Percentiles rank a stretch among this genome's conserved stretches.
phyloP scores from a whole-genome alignment of 2,888 invertebrate genomes.

The Melikaiella ostensackeni region DNA sequence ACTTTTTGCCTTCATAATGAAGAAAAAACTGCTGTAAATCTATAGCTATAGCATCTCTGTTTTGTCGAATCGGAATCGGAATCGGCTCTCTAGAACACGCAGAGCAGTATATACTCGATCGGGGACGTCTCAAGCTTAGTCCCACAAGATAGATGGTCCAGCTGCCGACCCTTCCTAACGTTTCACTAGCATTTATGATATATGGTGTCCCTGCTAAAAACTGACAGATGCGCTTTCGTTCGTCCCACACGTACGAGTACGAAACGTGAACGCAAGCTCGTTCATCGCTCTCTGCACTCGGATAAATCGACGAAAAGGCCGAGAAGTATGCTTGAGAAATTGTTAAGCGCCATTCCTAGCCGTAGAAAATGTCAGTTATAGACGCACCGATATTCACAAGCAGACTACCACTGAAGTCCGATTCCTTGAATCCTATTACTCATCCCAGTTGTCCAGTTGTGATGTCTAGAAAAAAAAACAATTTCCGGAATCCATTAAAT shows the following conservation, averaged over 20 bases:
- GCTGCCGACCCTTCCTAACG: constrained; percentile 55
- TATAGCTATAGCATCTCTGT: not conserved
- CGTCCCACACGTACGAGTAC: constrained; percentile 21
- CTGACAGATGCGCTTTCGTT: constrained; percentile 64
- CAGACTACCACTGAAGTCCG: too few species aligned
- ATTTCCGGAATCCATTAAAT: not conserved
- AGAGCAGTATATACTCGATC: not conserved
- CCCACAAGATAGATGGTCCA: constrained; percentile 66
- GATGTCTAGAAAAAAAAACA: not conserved
- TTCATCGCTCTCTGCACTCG: constrained; percentile 3
- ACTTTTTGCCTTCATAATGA: too few species aligned
- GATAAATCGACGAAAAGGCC: constrained; percentile 59
- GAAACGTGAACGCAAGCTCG: constrained; percentile 35
- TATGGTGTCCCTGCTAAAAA: constrained; percentile 65
- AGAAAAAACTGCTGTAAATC: not conserved
- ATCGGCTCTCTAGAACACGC: not conserved
- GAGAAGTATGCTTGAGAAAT: constrained; percentile 59
- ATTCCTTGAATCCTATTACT: not conserved
- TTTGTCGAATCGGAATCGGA: constrained; percentile 1
- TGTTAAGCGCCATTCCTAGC: constrained; percentile 46
- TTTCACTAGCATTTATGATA: constrained; percentile 67
- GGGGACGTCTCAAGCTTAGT: constrained; percentile 60
- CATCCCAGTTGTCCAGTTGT: not conserved
- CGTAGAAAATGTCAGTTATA: not conserved
- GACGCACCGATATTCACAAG: not conserved